These are phyloP conservation scores for Neotragus moschatus DNA, from an alignment of 2,113 vertebrate genomes.

Conservation along the genomic window DNA sequence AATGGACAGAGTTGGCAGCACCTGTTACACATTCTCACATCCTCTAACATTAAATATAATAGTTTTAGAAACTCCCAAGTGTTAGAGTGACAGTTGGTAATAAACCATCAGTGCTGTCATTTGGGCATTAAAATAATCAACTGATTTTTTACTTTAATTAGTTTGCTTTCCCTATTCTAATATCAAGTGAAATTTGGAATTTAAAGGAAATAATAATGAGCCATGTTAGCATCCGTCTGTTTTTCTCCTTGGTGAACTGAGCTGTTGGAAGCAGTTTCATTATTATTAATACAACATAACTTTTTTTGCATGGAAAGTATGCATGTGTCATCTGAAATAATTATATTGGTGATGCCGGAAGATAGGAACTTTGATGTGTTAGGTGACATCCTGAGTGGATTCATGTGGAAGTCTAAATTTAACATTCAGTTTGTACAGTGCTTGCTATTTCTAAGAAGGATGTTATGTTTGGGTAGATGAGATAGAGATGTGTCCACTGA, in stretches of 20 bases:
- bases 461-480: not conserved
- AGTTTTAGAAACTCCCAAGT: not conserved
- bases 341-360: not conserved
- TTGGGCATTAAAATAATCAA: slow-evolving; percentile 54
- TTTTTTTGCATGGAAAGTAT: not conserved
- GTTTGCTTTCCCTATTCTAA: slow-evolving; percentile 25
- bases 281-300: not conserved
- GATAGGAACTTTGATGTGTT: not conserved
- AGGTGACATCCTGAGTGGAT: not conserved
- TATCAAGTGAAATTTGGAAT: slow-evolving; percentile 36
- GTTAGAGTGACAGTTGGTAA: slow-evolving; percentile 56
- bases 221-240: not conserved
- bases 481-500: not conserved
- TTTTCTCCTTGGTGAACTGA: slow-evolving; percentile 25
- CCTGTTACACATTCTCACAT: not conserved
- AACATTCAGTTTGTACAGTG: not conserved
- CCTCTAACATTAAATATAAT: not conserved
- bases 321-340: not conserved
- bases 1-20: not conserved
- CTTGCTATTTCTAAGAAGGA: not conserved
- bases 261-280: not conserved
- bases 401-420: not conserved
- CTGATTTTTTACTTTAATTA: slow-evolving; percentile 57
- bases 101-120: slow-evolving; percentile 42
- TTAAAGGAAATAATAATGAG: not conserved